Percentiles rank a stretch among this genome's conserved stretches.
These are phyloP conservation scores for Eristalis arbustorum DNA, from an alignment of 2,888 invertebrate genomes.

Conservation along the genomic window DNA sequence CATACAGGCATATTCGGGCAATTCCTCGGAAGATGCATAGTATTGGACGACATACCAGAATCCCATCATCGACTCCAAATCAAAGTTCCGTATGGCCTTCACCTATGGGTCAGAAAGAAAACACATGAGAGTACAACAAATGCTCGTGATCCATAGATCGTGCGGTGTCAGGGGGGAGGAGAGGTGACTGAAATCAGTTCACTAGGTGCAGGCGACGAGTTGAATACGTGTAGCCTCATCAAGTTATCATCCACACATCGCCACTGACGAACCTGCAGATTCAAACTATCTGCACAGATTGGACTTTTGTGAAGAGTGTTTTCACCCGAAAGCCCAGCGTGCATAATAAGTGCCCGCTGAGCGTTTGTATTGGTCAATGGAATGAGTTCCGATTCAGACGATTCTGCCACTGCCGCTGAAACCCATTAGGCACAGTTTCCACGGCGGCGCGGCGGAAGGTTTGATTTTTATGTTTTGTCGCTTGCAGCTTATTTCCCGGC, in stretches of 20 bases:
- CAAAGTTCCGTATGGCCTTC: constrained; percentile 89
- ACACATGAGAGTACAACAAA: constrained; percentile 12
- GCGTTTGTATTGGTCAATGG: constrained; percentile 48
- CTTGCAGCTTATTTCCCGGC: constrained; percentile 9
- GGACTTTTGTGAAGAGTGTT: constrained; percentile 34
- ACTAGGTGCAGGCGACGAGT: constrained; percentile 42
- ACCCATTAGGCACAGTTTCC: constrained; percentile 58
- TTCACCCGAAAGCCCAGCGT: constrained; percentile 61
- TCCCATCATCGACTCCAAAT: constrained; percentile 89
- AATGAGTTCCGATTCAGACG: constrained; percentile 38
- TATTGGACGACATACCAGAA: constrained; percentile 93
- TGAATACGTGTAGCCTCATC: constrained; percentile 47
- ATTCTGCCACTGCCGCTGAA: constrained; percentile 15
- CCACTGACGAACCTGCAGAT: neutral
- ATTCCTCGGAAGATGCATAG: constrained; percentile 93
- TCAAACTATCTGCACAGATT: constrained; percentile 18
- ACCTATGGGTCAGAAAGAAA: constrained; percentile 80
- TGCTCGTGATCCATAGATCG: neutral
- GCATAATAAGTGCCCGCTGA: constrained; percentile 55
- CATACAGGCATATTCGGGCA: constrained; percentile 92
- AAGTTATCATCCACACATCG: neutral
- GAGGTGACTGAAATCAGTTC: constrained; percentile 47
- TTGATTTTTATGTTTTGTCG: constrained; percentile 47
- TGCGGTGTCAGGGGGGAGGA: neutral
- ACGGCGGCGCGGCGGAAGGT: constrained; percentile 25